A percentile compares a stretch with the other conserved stretches of the same genome.
Conservation (phyloP, 37 sponge, comb jelly and placozoan genomes). For the Agelas oroides region DNA sequence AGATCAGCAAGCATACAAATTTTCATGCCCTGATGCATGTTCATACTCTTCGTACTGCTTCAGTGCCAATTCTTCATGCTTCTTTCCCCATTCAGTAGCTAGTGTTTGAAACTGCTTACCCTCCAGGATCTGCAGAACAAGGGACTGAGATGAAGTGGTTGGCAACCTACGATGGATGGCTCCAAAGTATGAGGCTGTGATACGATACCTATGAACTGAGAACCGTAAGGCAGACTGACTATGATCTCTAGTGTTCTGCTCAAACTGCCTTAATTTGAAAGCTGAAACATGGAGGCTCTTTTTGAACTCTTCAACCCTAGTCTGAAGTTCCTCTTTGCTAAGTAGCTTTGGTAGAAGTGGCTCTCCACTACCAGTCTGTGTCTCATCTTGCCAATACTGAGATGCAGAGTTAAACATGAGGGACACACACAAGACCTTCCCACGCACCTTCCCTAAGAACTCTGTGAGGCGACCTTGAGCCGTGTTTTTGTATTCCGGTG, state of each 20-base stretch:
- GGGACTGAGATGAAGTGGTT: constrained; percentile 32
- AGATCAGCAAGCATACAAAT: too few relatives aligned
- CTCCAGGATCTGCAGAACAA: constrained; percentile 32
- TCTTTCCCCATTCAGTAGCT: background rate
- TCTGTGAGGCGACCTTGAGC: constrained; percentile 5
- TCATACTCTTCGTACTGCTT: too few relatives aligned
- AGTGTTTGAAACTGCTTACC: constrained; percentile 19
- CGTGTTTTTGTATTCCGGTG: constrained; percentile 10
- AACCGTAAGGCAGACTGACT: constrained; percentile 22
- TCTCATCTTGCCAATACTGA: background rate
- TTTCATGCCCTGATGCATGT: too few relatives aligned
- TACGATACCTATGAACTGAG: constrained; percentile 9
- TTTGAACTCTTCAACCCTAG: constrained; percentile 28
- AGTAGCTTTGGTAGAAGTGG: background rate
- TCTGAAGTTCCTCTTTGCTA: background rate
- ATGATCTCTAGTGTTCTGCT: constrained; percentile 33
- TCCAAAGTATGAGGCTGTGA: constrained; percentile 54
- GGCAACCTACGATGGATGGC: constrained; percentile 1
- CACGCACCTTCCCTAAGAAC: constrained; percentile 10
- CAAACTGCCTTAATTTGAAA: constrained; percentile 8
- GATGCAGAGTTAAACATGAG: constrained; percentile 19
- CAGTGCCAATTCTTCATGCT: too few relatives aligned
- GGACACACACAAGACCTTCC: constrained; percentile 29
- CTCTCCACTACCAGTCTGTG: too few relatives aligned
- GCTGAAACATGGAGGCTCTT: constrained; percentile 6